Base-by-base conservation (phyloP, 2,888 invertebrate genomes). In the Dynastes tityus region DNA sequence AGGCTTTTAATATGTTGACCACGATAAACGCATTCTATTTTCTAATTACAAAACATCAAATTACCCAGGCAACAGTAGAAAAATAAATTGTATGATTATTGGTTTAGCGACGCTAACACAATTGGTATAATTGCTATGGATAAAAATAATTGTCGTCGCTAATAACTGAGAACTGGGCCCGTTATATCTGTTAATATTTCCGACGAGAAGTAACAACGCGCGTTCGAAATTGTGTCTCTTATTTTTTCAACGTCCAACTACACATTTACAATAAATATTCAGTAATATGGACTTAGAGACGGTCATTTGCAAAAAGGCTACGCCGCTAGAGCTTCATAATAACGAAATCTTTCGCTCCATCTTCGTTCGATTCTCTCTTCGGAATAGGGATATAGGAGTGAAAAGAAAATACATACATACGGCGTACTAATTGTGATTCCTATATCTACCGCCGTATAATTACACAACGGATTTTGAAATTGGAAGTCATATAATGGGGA, bases 401-500 rank as follows among this genome's bases (percentile, higher is more conserved):
- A 82, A 80, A 81, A 81, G 81, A 80, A 81, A 73, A 73, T 45
- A 73, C 45, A 73, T 73, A 68, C 49, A 68, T 68, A 68, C 27
- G 64, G 78, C 45, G 78, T 78, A 58, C 75, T 82, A 82, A 82
- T 83, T 78, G 81, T 82, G 81, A 83, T 83, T 83, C 82, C 81
- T 81, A 80, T 80, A 80, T 40, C 55, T 55, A 68, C 45, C 82
- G 80, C 79, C 27, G 73, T 73, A 73, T 84, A 85, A 85, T 86
- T 86, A 84, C 84, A 85, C 85, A 85, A 85, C 85, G 85, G 85
- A 86, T 86, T 87, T 85, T 82, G 83, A 86, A 87, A 87, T 87
- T 87, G 87, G 87, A 87, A 87, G 87, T 87, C 87, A 86, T 86
- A 86, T 86, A 86, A 87, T 84, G 86, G 83, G 81, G 84, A 80